phyloP scores from a whole-genome alignment of 2,888 invertebrate species.

The Ramazzottius varieornatus region DNA sequence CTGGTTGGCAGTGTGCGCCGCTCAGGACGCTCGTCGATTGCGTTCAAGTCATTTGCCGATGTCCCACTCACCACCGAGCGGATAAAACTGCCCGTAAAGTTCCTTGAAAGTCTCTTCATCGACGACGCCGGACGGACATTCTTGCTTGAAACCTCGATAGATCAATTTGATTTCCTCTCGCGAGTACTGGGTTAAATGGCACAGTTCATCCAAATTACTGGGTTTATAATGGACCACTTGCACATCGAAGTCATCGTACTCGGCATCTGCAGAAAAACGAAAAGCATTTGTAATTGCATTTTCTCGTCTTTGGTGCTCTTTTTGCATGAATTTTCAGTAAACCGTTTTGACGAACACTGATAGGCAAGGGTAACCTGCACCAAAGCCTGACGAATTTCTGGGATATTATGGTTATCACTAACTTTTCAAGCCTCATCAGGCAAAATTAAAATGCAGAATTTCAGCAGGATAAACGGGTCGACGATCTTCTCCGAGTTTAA shows the following conservation, averaged over 20 bases:
- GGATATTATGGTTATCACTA: too few species aligned
- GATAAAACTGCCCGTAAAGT: conserved; percentile 4
- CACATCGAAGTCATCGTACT: not conserved
- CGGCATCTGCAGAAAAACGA: not conserved
- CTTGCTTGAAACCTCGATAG: conserved; percentile 5
- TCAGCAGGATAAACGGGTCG: too few species aligned
- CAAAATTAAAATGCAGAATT: too few species aligned
- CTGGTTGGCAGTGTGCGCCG: too few species aligned
- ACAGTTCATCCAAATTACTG: conserved; percentile 2
- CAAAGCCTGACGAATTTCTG: too few species aligned
- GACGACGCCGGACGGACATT: conserved; percentile 3
- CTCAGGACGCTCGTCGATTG: too few species aligned
- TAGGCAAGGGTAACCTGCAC: too few species aligned
- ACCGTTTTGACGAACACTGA: too few species aligned
- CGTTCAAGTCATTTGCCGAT: too few species aligned
- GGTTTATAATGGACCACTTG: not conserved
- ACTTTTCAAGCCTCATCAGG: too few species aligned
- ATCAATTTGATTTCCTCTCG: conserved; percentile 4
- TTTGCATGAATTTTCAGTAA: too few species aligned
- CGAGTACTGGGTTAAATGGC: not conserved
- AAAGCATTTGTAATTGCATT: not conserved
- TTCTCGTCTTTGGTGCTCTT: not conserved
- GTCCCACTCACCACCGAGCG: not conserved
- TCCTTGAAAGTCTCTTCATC: not conserved
- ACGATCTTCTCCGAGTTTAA: too few species aligned